These are phyloP conservation scores for Rhinatrema bivittatum DNA, from an alignment of 2,797 vertebrate genomes.

Conservation along the genomic window DNA sequence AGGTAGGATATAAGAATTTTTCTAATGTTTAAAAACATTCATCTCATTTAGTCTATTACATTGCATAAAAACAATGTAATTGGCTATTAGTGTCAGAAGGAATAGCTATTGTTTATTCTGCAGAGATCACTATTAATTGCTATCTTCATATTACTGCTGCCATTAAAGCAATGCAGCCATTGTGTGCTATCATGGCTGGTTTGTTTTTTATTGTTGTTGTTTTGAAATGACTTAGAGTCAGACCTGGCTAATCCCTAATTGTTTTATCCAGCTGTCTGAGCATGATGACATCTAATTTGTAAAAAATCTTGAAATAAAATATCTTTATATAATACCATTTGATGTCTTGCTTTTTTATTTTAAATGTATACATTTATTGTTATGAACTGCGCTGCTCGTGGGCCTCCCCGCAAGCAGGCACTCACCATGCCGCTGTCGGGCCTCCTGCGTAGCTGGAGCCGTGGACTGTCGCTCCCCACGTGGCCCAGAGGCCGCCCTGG, in stretches of 20 bases:
- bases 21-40: conserved; percentile 4
- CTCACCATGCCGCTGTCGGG: too few relatives aligned
- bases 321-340: conserved; percentile 6
- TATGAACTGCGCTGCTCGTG: too few relatives aligned
- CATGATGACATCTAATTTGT: too few relatives aligned
- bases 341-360: not conserved
- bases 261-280: too few relatives aligned
- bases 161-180: conserved; percentile 16
- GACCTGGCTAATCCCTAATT: too few relatives aligned
- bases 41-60: conserved; percentile 7
- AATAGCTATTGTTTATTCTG: conserved; percentile 16
- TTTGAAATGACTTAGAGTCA: too few relatives aligned
- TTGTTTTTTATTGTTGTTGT: too few relatives aligned
- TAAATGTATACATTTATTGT: not conserved
- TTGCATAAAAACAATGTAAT: conserved; percentile 9
- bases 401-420: too few relatives aligned
- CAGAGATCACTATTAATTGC: conserved; percentile 26
- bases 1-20: conserved; percentile 8
- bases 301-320: conserved; percentile 7
- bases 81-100: conserved; percentile 13
- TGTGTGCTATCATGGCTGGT: conserved; percentile 14
- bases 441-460: too few relatives aligned
- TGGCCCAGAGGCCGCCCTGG: too few relatives aligned
- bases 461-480: too few relatives aligned
- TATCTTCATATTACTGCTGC: conserved; percentile 12